Conservation (phyloP, 2,888 invertebrate species). For the Heliconius sara region DNA sequence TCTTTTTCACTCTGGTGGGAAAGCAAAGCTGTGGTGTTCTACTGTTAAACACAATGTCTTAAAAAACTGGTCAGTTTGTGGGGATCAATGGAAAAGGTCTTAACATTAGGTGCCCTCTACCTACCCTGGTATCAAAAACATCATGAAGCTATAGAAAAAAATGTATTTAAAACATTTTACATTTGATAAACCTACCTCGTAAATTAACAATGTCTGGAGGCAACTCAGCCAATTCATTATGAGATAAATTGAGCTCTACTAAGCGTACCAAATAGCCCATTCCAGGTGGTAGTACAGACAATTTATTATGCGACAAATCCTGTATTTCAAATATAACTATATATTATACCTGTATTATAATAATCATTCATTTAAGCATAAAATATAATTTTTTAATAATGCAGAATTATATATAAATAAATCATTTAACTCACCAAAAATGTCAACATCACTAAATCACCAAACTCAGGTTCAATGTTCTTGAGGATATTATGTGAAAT, state of each 20-base stretch:
- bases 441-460: conserved; percentile 90
- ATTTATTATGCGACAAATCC: conserved; percentile 91
- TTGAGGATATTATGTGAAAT: conserved; percentile 89
- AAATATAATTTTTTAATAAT: not conserved
- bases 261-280: conserved; percentile 93
- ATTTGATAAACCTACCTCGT: conserved; percentile 85
- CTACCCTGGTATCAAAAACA: not conserved
- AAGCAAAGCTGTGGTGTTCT: too few species aligned
- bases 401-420: not conserved
- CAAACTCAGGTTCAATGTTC: conserved; percentile 88
- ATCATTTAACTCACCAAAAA: conserved; percentile 66
- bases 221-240: conserved; percentile 89
- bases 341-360: not conserved
- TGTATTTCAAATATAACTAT: conserved; percentile 58
- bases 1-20: too few species aligned
- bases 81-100: not conserved
- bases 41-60: too few species aligned
- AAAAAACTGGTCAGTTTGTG: not conserved
- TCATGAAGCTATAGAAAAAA: not conserved
- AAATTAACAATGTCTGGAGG: conserved; percentile 92
- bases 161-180: not conserved
- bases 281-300: conserved; percentile 89
- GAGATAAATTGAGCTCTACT: conserved; percentile 88
- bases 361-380: not conserved
- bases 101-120: not conserved